phyloP scores from a whole-genome alignment of 2,888 invertebrate genomes.

The Caenorhabditis drosophilae region DNA sequence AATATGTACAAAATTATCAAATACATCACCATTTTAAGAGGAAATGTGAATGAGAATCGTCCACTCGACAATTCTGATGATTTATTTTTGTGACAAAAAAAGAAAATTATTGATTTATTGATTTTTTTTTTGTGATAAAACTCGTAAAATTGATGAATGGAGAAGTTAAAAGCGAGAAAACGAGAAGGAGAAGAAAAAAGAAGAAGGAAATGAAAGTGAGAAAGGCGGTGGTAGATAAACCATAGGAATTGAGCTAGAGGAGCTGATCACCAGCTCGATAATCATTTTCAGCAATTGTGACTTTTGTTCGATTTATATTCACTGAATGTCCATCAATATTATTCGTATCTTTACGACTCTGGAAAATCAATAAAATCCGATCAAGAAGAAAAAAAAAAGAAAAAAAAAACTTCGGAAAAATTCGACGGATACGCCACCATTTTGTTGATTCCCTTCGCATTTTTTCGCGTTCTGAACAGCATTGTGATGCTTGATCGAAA shows the following conservation, averaged over 20 bases:
- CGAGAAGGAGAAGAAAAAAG: no score
- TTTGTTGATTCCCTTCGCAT: constrained; percentile 17
- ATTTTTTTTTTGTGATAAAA: neutral
- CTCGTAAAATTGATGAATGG: neutral
- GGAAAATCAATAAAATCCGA: neutral
- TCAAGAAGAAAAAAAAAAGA: neutral
- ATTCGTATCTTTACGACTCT: neutral
- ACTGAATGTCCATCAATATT: no score
- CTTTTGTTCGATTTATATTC: constrained; percentile 16
- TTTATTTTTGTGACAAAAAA: neutral
- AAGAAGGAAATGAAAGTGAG: no score
- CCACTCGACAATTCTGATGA: neutral
- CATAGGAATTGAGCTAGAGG: no score
- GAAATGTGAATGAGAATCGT: no score
- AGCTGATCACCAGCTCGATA: constrained; percentile 34
- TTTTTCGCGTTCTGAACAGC: constrained; percentile 17
- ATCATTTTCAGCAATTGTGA: constrained; percentile 24
- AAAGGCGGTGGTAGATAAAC: no score
- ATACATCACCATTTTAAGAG: constrained; percentile 27
- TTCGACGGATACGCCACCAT: constrained; percentile 23
- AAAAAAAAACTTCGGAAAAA: constrained; percentile 16
- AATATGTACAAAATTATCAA: constrained; percentile 32
- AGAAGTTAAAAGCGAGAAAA: neutral
- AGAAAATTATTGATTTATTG: neutral
- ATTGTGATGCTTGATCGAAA: constrained; percentile 52